phyloP scores from a whole-genome alignment of 30 jellyfish, hydroid and myxozoan species.

The Morbakka virulenta region DNA sequence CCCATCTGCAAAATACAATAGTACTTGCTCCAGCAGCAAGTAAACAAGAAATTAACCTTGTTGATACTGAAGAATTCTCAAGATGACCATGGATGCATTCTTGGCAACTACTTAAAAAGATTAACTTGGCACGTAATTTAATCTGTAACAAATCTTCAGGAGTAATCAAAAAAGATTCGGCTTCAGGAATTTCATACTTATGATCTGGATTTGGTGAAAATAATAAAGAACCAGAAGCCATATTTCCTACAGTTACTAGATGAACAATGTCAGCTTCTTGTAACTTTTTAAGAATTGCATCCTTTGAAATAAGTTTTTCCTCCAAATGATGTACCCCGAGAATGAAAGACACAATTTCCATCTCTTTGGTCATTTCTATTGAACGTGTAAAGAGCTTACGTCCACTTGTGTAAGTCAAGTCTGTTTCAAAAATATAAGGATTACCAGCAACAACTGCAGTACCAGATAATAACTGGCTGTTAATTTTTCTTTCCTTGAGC shows the following conservation, averaged over 20 bases:
- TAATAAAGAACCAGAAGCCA: slow-evolving; percentile 10
- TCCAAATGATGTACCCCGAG: slow-evolving; percentile 26
- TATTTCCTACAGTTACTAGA: slow-evolving; percentile 20
- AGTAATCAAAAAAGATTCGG: slow-evolving; percentile 20
- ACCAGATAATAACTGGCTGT: neutral
- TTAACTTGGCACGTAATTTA: slow-evolving; percentile 33
- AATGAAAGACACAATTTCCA: slow-evolving; percentile 16
- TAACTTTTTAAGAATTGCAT: neutral
- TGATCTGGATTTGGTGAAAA: slow-evolving; percentile 55
- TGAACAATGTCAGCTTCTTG: slow-evolving; percentile 27
- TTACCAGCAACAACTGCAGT: slow-evolving; percentile 47
- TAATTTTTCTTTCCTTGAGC: neutral
- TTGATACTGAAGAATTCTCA: neutral
- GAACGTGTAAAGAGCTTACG: slow-evolving; percentile 20
- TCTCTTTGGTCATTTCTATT: slow-evolving; percentile 22
- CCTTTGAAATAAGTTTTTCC: slow-evolving; percentile 36
- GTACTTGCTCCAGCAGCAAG: slow-evolving; percentile 56
- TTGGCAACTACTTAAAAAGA: slow-evolving; percentile 39
- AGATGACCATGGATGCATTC: slow-evolving; percentile 64
- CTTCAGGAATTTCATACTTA: slow-evolving; percentile 27
- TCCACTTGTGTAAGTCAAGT: slow-evolving; percentile 25
- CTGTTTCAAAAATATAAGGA: slow-evolving; percentile 26
- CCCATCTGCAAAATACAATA: slow-evolving; percentile 26
- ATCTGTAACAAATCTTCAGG: slow-evolving; percentile 27
- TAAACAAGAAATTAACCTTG: slow-evolving; percentile 33